Evolutionary conservation across 2,797 vertebrate genomes (phyloP).

Genomic region (Siniperca scherzeri): DNA sequence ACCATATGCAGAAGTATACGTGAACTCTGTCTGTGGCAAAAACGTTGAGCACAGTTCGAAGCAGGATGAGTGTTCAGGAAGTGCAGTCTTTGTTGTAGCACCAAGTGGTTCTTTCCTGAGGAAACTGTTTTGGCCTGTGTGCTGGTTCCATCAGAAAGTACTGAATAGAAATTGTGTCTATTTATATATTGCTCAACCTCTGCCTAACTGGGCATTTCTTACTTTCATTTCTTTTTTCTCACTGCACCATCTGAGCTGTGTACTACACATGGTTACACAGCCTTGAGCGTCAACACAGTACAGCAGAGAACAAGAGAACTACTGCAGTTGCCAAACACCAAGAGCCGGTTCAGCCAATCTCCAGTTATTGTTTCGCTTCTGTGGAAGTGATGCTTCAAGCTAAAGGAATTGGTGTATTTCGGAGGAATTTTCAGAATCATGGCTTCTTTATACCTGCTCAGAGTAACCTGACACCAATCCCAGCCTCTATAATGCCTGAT

Average conservation of each 20-base stretch:
- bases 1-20: conserved; percentile 14
- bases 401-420: neutral
- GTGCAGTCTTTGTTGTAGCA: conserved; percentile 49
- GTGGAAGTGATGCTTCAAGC: neutral
- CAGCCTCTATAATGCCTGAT: neutral
- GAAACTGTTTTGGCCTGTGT: conserved; percentile 59
- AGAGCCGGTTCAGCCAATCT: conserved; percentile 16
- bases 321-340: conserved; percentile 26
- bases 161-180: conserved; percentile 14
- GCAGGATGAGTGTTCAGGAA: conserved; percentile 53
- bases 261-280: conserved; percentile 35
- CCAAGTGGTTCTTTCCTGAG: conserved; percentile 69
- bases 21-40: conserved; percentile 25
- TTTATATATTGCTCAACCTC: conserved; percentile 43
- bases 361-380: conserved; percentile 2
- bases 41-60: conserved; percentile 20
- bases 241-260: conserved; percentile 34
- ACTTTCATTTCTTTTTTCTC: conserved; percentile 42
- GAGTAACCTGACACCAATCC: neutral
- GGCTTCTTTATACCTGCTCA: neutral
- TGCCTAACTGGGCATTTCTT: conserved; percentile 25
- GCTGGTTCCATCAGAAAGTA: conserved; percentile 35
- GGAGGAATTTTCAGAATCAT: neutral
- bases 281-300: conserved; percentile 51
- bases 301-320: conserved; percentile 18